Evolutionary conservation across 2,797 vertebrate species (phyloP).

Genomic region (Tragopan temminckii): DNA sequence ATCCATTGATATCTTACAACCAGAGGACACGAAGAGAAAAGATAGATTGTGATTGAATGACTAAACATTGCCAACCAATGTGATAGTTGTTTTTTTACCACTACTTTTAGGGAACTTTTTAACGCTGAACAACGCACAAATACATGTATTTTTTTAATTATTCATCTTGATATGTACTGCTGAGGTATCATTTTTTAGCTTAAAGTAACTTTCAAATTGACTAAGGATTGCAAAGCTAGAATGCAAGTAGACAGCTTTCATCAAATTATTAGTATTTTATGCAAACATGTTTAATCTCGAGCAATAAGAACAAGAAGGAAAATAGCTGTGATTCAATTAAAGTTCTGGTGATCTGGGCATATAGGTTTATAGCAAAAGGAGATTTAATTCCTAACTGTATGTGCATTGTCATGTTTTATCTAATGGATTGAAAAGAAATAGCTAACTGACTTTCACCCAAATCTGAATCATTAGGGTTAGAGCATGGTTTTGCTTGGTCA

Average conservation of each 20-base stretch:
- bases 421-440: not conserved
- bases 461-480: not conserved
- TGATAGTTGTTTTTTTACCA: not conserved
- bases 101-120: not conserved
- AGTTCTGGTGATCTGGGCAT: not conserved
- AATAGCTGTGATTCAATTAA: not conserved
- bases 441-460: not conserved
- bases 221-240: not conserved
- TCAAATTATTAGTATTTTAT: not conserved
- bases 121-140: not conserved
- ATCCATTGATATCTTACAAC: not conserved
- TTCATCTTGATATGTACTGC: not conserved
- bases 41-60: not conserved
- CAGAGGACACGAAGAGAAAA: not conserved
- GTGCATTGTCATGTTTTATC: not conserved
- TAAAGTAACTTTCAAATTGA: not conserved
- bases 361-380: not conserved
- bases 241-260: not conserved
- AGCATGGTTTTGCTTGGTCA: not conserved
- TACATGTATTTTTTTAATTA: not conserved
- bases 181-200: not conserved
- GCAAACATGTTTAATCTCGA: not conserved
- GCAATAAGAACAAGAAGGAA: not conserved
- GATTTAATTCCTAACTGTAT: constrained; percentile 3
- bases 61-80: not conserved